Evolutionary conservation across 53 echinoderm and acorn worm genomes (phyloP).

Genomic region (Actinopyga echinites): DNA sequence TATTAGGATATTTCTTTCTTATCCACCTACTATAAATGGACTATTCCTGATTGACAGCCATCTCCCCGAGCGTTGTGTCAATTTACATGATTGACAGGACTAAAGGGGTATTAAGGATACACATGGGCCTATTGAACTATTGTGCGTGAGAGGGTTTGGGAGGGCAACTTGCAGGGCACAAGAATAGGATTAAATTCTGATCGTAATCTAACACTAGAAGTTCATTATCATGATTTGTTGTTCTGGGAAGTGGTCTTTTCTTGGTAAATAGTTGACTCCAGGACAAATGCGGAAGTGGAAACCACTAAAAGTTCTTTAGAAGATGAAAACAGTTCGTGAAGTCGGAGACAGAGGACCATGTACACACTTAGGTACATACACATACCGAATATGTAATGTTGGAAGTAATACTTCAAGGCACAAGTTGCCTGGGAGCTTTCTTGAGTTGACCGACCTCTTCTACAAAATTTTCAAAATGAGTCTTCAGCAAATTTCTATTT

Average conservation of each 20-base stretch:
- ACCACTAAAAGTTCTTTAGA: too few relatives aligned
- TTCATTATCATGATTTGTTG: conserved; percentile 37
- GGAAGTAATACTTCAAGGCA: too few relatives aligned
- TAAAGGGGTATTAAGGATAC: conserved; percentile 43
- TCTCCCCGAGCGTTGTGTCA: conserved; percentile 51
- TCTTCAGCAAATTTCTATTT: too few relatives aligned
- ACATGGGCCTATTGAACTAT: conserved; percentile 36
- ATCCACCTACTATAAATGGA: neutral
- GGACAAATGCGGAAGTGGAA: too few relatives aligned
- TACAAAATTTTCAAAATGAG: too few relatives aligned
- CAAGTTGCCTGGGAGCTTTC: too few relatives aligned
- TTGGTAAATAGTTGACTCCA: neutral
- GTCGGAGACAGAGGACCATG: too few relatives aligned
- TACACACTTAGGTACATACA: too few relatives aligned
- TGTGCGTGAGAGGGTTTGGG: conserved; percentile 15
- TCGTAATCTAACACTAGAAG: conserved; percentile 25
- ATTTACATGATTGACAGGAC: conserved; percentile 50
- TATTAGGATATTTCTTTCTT: neutral
- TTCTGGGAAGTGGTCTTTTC: neutral
- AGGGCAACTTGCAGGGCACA: conserved; percentile 29
- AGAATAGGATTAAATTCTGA: conserved; percentile 26
- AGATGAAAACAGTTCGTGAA: too few relatives aligned
- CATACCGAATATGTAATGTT: too few relatives aligned
- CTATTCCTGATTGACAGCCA: conserved; percentile 35
- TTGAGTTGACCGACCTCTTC: too few relatives aligned